Evolutionary conservation across 2,888 invertebrate species (phyloP).

Genomic region (Polietes domitor): DNA sequence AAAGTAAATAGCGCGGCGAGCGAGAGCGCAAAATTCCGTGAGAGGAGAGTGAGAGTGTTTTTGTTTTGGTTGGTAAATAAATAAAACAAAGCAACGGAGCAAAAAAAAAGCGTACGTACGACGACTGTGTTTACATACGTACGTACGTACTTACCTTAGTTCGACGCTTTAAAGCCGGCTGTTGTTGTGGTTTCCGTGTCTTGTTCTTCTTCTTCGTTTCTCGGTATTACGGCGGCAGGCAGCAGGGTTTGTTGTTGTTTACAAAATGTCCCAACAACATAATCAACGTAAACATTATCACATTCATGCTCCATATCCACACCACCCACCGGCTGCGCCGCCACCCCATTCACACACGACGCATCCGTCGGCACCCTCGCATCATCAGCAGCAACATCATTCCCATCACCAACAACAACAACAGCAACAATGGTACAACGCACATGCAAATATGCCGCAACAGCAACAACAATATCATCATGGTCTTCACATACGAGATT

Average conservation of each 20-base stretch:
- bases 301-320: conserved; percentile 63
- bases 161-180: conserved; percentile 13
- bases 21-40: conserved; percentile 55
- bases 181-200: not conserved
- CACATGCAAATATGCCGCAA: conserved; percentile 33
- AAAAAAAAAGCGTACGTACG: conserved; percentile 1
- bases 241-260: conserved; percentile 39
- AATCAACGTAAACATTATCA: conserved; percentile 66
- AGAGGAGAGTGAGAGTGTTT: conserved; percentile 59
- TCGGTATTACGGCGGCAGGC: conserved; percentile 25
- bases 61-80: conserved; percentile 63
- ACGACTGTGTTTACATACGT: conserved; percentile 43
- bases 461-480: conserved; percentile 59
- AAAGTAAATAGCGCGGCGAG: conserved; percentile 42
- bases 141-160: conserved; percentile 17
- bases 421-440: conserved; percentile 39
- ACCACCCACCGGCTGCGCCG: conserved; percentile 53
- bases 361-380: conserved; percentile 49
- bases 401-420: conserved; percentile 39
- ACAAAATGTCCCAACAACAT: conserved; percentile 65
- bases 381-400: conserved; percentile 51
- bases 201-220: not conserved
- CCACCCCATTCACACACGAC: conserved; percentile 36
- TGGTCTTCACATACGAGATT: conserved; percentile 60
- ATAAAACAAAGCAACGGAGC: conserved; percentile 36